These are phyloP conservation scores for Tokudaia muenninki DNA, from an alignment of 2,797 vertebrate genomes.

Conservation along the genomic window DNA sequence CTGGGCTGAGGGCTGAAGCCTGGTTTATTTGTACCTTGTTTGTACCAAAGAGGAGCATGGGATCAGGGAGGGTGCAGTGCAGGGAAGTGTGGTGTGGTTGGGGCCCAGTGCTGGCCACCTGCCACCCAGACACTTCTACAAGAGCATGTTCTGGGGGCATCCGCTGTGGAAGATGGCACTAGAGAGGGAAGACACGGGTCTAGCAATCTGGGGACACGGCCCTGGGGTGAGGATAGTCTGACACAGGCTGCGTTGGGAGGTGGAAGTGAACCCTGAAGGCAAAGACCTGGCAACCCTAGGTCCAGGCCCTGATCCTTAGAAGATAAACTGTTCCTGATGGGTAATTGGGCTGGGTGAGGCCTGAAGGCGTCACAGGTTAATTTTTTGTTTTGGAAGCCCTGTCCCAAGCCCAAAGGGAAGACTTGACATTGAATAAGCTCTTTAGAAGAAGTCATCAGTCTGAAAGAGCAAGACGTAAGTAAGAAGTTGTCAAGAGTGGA, in stretches of 20 bases:
- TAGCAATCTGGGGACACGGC: not conserved
- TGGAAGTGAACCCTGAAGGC: not conserved
- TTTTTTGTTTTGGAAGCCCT: constrained; percentile 39
- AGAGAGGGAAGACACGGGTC: not conserved
- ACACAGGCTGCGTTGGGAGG: not conserved
- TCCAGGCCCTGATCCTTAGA: not conserved
- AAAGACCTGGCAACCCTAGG: not conserved
- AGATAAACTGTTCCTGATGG: constrained; percentile 33
- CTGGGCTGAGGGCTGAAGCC: constrained; percentile 4
- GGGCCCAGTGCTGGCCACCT: constrained; percentile 4
- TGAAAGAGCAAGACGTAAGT: not conserved
- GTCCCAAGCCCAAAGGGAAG: constrained; percentile 47
- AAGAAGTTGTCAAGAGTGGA: constrained; percentile 21
- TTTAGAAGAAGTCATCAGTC: constrained; percentile 30
- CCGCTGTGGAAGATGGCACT: not conserved
- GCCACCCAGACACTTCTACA: constrained; percentile 10
- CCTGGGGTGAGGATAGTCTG: constrained; percentile 12
- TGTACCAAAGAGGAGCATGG: constrained; percentile 84
- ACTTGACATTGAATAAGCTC: constrained; percentile 72
- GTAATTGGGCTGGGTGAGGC: not conserved
- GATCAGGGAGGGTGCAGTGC: not conserved
- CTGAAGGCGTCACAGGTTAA: constrained; percentile 48
- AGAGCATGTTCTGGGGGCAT: not conserved
- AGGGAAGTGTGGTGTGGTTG: not conserved
- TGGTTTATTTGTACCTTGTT: constrained; percentile 66